phyloP scores from a whole-genome alignment of 1,140 invertebrate species.

The Sinella curviseta region DNA sequence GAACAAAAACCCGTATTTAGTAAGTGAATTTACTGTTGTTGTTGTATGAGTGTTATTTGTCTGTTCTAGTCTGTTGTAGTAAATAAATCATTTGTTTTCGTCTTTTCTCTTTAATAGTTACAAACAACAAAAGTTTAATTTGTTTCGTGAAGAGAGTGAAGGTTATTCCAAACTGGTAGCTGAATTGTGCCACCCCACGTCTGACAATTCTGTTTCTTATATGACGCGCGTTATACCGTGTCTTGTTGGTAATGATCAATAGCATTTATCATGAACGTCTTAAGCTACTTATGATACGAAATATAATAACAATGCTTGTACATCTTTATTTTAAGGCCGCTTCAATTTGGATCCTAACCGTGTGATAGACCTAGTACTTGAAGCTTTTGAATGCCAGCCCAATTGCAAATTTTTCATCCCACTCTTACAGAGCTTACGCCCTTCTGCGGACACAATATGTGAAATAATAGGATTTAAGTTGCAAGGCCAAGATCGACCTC shows the following conservation, averaged over 20 bases:
- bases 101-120: constrained; percentile 68
- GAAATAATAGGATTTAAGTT: constrained; percentile 93
- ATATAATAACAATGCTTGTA: constrained; percentile 9
- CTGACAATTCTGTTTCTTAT: constrained; percentile 56
- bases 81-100: constrained; percentile 51
- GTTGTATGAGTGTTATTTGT: neutral
- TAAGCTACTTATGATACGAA: neutral
- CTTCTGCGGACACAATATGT: constrained; percentile 78
- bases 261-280: neutral
- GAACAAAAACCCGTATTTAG: constrained; percentile 97
- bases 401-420: constrained; percentile 72
- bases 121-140: constrained; percentile 98
- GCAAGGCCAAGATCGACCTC: constrained; percentile 61
- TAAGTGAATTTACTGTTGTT: constrained; percentile 63
- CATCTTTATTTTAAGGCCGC: constrained; percentile 75
- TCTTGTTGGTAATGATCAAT: constrained; percentile 86
- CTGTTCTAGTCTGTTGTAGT: neutral
- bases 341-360: constrained; percentile 99
- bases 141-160: constrained; percentile 97
- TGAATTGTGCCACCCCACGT: constrained; percentile 88
- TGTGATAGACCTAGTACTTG: constrained; percentile 92
- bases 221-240: constrained; percentile 75
- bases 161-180: constrained; percentile 96
- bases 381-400: constrained; percentile 90
- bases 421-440: constrained; percentile 81